These are phyloP conservation scores for Craseonycteris thonglongyai DNA, from an alignment of 2,113 vertebrate species.

Conservation along the genomic window DNA sequence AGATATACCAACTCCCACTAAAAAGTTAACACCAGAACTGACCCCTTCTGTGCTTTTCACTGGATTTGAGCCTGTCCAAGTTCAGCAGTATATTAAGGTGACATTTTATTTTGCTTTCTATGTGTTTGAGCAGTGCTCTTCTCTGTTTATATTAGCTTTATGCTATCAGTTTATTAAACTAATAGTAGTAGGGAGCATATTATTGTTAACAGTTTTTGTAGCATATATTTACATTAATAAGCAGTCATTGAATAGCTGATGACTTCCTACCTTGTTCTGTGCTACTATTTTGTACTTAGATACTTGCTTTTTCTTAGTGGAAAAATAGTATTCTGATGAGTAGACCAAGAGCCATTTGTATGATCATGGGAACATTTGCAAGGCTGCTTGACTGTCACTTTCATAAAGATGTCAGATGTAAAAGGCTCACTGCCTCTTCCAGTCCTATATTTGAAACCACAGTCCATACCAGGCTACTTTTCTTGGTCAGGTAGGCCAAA, in stretches of 20 bases:
- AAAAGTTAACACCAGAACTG: conserved; percentile 90
- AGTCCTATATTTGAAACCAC: neutral
- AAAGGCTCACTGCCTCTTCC: neutral
- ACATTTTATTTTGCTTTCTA: neutral
- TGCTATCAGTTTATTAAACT: too few relatives aligned
- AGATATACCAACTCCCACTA: conserved; percentile 89
- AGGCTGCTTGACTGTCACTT: accelerated
- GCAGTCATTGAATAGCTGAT: accelerated
- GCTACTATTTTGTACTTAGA: neutral
- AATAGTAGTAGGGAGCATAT: neutral
- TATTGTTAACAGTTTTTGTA: accelerated
- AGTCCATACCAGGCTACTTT: too few relatives aligned
- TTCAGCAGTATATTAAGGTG: conserved; percentile 95
- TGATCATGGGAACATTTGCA: neutral
- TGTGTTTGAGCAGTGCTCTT: neutral
- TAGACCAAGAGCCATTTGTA: accelerated
- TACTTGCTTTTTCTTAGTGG: neutral
- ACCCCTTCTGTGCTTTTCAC: conserved; percentile 93
- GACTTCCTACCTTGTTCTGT: accelerated
- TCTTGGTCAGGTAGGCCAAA: neutral
- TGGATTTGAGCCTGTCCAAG: conserved; percentile 92
- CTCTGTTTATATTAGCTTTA: neutral
- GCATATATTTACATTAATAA: accelerated
- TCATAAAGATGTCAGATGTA: too few relatives aligned
- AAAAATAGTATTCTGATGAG: neutral